Percentiles rank a stretch among this genome's conserved stretches.
Evolutionary conservation across 2,113 vertebrate species (phyloP).

Genomic region (Etheostoma cragini): DNA sequence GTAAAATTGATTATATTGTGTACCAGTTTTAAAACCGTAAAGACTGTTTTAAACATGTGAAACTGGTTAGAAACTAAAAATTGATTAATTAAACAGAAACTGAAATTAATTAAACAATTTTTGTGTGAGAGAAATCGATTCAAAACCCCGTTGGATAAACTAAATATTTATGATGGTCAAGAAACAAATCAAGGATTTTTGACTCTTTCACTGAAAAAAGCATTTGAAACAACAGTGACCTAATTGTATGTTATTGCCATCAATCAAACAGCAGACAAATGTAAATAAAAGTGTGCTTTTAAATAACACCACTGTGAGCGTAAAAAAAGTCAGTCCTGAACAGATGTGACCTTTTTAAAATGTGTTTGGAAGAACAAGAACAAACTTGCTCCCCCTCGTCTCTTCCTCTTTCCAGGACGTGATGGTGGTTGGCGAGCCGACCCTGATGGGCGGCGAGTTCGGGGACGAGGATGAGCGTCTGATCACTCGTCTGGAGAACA

Average conservation of each 20-base stretch:
- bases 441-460: constrained; percentile 99
- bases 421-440: constrained; percentile 99
- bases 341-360: constrained; percentile 23
- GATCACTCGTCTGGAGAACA: constrained; percentile 99
- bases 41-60: constrained; percentile 9
- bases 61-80: background rate
- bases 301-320: background rate
- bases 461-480: constrained; percentile 99
- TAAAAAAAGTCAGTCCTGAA: background rate
- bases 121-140: background rate
- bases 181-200: background rate
- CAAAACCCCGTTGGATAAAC: background rate
- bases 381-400: background rate
- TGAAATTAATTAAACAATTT: background rate
- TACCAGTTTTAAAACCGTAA: constrained; percentile 6
- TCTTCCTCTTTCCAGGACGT: constrained; percentile 88
- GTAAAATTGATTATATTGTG: constrained; percentile 35
- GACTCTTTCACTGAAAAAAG: background rate
- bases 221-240: background rate
- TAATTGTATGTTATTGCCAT: background rate
- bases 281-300: background rate
- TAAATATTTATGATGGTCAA: background rate
- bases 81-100: too few relatives aligned
- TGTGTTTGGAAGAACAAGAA: background rate
- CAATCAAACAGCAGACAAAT: background rate